Evolutionary conservation across 2,888 invertebrate species (phyloP).

Genomic region (Lycaena phlaeas): DNA sequence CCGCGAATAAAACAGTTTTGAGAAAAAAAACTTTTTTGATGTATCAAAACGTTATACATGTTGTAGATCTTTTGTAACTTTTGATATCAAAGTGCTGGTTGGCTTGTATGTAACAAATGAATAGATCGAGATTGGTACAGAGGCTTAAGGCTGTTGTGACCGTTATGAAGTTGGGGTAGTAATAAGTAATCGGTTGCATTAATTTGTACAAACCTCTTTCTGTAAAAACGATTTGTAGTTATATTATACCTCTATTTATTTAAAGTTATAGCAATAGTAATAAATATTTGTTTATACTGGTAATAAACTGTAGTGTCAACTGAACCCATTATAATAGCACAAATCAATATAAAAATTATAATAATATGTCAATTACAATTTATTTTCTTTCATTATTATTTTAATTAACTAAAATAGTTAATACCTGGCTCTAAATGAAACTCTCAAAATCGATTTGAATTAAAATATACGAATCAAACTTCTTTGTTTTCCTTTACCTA

Average conservation of each 20-base stretch:
- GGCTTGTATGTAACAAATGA: constrained; percentile 37
- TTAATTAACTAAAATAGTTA: constrained; percentile 42
- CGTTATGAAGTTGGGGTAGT: constrained; percentile 31
- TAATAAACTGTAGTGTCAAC: constrained; percentile 33
- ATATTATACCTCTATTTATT: constrained; percentile 66
- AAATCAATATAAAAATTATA: constrained; percentile 17
- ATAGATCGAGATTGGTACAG: constrained; percentile 63
- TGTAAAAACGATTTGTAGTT: constrained; percentile 63
- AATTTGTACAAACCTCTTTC: constrained; percentile 63
- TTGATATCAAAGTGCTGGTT: constrained; percentile 70
- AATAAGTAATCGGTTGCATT: constrained; percentile 48
- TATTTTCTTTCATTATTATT: constrained; percentile 46
- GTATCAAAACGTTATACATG: constrained; percentile 55
- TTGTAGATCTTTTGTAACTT: constrained; percentile 68
- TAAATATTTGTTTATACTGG: constrained; percentile 37
- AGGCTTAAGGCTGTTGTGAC: constrained; percentile 54
- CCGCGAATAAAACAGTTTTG: constrained; percentile 52
- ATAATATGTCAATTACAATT: constrained; percentile 28
- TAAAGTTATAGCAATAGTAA: constrained; percentile 61
- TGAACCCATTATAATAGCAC: constrained; percentile 19
- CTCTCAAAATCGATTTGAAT: constrained; percentile 60
- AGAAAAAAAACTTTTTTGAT: constrained; percentile 56
- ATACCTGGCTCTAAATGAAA: constrained; percentile 52
- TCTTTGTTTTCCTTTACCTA: constrained; percentile 21
- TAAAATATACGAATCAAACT: constrained; percentile 57